Base-by-base conservation (phyloP, 2,888 invertebrate genomes). In the Schrankia costaestrigalis region DNA sequence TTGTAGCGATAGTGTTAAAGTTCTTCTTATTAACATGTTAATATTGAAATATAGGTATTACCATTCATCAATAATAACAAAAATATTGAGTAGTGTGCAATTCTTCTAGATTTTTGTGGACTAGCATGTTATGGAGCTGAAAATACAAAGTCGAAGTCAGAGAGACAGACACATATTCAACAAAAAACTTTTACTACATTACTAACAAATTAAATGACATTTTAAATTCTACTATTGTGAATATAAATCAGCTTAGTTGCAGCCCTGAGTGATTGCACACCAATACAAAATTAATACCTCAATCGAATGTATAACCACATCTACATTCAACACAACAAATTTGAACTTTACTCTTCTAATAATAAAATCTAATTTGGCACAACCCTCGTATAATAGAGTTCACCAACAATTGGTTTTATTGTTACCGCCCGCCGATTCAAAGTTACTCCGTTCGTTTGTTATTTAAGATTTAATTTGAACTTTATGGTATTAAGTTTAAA, bases 391-490 rank as follows among this genome's bases (percentile, higher is more conserved):
- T 75, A 79, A 81, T 74, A 48, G 55, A 49, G 42, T 41, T 56
- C 52, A 41, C 48, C 41, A 73, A 81, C 81, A 83, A 81, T 83
- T 71, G 82, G 66, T 74, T 79, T 81, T 76, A 81, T 83, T 83
- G 83, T 83, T 81, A 80, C 84, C 84, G 76, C 84, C 84, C 84
- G 84, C 72, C 73, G 83, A 59, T 71, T 71, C 71, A 72, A 76
- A 78, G 73, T 81, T 76, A 69, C 57, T 56, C 57, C 56, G 56
- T 56, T 54, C 41, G 32, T 25, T 32, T 36, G 38, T 41, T 64
- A 61, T 26, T 29, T 38, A 32, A 36, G 24, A 39, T 48, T 38
- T 15, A 43, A 31, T 54, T 39, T 51, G 32, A 41, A 54, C 56
- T 58, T 41, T 61, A 50, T 37, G 23, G 26, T 30, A 29, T 29